Percentiles rank a stretch among this genome's conserved stretches.
These are phyloP conservation scores for Malacoctenus gilli DNA, from an alignment of 2,797 vertebrate species.

Conservation along the genomic window DNA sequence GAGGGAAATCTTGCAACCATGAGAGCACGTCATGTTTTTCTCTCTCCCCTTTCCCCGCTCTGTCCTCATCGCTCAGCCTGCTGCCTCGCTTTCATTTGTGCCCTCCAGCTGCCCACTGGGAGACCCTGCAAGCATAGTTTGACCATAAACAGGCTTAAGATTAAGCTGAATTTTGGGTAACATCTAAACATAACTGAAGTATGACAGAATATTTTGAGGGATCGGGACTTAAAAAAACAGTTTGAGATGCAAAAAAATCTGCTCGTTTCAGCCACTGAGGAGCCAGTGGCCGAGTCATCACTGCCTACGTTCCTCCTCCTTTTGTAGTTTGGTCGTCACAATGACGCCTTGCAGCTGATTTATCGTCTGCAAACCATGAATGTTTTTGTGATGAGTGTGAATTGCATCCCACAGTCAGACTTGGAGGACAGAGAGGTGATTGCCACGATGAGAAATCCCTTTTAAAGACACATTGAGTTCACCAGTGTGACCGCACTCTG, in stretches of 20 bases:
- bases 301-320: no score
- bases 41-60: neutral
- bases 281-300: no score
- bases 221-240: no score
- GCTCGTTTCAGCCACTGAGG: no score
- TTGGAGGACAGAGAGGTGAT: neutral
- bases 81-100: conserved; percentile 10
- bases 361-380: no score
- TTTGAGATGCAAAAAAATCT: no score
- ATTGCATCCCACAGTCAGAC: neutral
- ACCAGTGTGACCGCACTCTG: neutral
- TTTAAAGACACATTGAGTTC: no score
- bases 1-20: neutral
- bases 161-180: conserved; percentile 18
- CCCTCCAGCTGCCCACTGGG: conserved; percentile 17
- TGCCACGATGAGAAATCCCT: neutral
- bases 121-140: conserved; percentile 53
- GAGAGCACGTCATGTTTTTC: neutral
- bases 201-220: neutral
- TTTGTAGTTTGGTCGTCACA: no score
- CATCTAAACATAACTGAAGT: conserved; percentile 8
- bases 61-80: neutral
- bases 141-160: conserved; percentile 58
- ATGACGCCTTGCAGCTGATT: no score
- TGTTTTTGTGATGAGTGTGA: neutral